Base-by-base conservation (phyloP, 2,797 vertebrate species). In the Notolepis coatsorum region DNA sequence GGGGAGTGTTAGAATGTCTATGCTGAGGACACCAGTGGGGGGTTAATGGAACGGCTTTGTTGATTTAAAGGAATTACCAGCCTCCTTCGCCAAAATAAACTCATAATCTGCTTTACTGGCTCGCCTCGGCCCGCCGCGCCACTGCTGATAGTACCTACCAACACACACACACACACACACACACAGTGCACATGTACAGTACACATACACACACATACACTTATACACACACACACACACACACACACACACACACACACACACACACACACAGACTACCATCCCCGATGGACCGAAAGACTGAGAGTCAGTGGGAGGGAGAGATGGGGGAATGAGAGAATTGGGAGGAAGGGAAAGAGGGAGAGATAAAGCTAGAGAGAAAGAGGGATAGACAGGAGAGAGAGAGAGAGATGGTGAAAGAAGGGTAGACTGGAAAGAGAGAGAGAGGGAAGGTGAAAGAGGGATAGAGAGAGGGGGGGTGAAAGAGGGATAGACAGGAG, bases 1-100 rank as follows among this genome's bases (percentile, higher is more conserved):
- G n/a, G 72, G 78, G 66, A 79, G 66, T 61, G 41, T 72, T 85
- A 88, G 92, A 93, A 94, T 92, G 92, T 93, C 94, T 96, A 93
- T 92, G 96, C 95, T 95, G 91, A 95, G 94, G 91, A 94, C 92
- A 94, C 90, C 96, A 96, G 96, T 92, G 87, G 96, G 96, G 94
- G 95, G 94, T 93, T 96, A 97, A 98, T 98, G 95, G 95, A 96
- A 96, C 91, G 85, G 91, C 95, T 96, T 96, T 98, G 95, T 96
- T 96, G 94, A 95, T 97, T 96, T 96, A 95, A 96, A 95, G 90
- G 93, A 97, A 96, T 97, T 95, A 94, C 93, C 91, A 95, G 92
- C 88, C 89, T 93, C 91, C 94, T 94, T 94, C 91, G 95, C 96
- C 96, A 98, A 96, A 96, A 97, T 96, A 96, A 97, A 96, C 95